Evolutionary conservation across 2,113 vertebrate genomes (phyloP).

Genomic region (Paradoxurus hermaphroditus): DNA sequence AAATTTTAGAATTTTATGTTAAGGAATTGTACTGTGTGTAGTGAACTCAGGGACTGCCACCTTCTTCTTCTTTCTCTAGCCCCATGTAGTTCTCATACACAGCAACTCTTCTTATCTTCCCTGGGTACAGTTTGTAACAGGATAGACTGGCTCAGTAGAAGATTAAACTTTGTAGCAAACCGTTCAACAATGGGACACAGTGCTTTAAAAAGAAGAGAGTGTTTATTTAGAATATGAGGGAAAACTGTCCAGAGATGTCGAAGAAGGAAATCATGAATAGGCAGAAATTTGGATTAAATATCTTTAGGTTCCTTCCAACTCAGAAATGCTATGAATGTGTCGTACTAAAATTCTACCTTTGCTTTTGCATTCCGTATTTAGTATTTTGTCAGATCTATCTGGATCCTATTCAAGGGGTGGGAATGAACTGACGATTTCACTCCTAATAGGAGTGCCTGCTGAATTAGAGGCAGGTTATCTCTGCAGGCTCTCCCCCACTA

Average conservation of each 20-base stretch:
- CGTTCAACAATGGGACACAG: not conserved
- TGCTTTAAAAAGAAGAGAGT: not conserved
- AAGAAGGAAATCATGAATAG: not conserved
- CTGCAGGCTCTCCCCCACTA: not conserved
- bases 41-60: fast-evolving
- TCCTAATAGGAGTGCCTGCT: not conserved
- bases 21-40: too few species aligned
- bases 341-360: not conserved
- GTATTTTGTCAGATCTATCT: not conserved
- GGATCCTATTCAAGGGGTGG: not conserved
- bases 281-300: not conserved
- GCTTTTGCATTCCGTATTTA: not conserved
- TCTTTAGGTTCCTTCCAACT: not conserved
- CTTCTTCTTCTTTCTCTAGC: not conserved
- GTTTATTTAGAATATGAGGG: not conserved
- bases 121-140: not conserved
- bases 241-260: not conserved
- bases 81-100: not conserved
- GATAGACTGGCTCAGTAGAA: not conserved
- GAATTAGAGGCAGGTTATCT: not conserved
- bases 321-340: not conserved
- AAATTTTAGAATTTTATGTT: not conserved
- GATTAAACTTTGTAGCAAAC: not conserved
- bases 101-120: not conserved
- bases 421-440: not conserved